A percentile compares a stretch with the other conserved stretches of the same genome.
phyloP scores from a whole-genome alignment of 2,888 invertebrate genomes.

The Saturnia pavonia region DNA sequence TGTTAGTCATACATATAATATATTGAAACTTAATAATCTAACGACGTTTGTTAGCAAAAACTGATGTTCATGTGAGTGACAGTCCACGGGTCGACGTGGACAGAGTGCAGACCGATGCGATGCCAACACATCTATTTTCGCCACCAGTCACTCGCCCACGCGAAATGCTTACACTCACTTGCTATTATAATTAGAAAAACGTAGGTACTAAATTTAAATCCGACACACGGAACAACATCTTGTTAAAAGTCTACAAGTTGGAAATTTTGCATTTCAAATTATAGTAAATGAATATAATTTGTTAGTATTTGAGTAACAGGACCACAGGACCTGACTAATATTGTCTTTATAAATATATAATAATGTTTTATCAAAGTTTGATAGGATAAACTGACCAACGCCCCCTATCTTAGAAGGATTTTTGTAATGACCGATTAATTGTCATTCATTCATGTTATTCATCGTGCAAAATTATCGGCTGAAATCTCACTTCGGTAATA shows the following conservation, averaged over 20 bases:
- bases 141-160: conserved; percentile 66
- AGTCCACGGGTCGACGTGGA: conserved; percentile 40
- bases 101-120: conserved; percentile 51
- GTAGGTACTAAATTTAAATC: conserved; percentile 63
- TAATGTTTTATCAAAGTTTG: too few species aligned
- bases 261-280: neutral
- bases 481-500: too few species aligned
- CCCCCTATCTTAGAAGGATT: too few species aligned
- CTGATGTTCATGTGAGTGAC: conserved; percentile 33
- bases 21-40: neutral
- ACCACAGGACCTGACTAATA: too few species aligned
- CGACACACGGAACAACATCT: conserved; percentile 27
- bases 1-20: neutral
- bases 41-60: neutral
- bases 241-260: conserved; percentile 4
- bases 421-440: too few species aligned
- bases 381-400: too few species aligned
- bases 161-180: conserved; percentile 78
- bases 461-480: too few species aligned
- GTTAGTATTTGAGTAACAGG: too few species aligned
- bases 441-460: too few species aligned
- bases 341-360: too few species aligned
- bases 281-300: too few species aligned
- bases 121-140: conserved; percentile 76
- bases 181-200: conserved; percentile 77